Evolutionary conservation across 2,888 invertebrate species (phyloP).

Genomic region (Coleophora deauratella): DNA sequence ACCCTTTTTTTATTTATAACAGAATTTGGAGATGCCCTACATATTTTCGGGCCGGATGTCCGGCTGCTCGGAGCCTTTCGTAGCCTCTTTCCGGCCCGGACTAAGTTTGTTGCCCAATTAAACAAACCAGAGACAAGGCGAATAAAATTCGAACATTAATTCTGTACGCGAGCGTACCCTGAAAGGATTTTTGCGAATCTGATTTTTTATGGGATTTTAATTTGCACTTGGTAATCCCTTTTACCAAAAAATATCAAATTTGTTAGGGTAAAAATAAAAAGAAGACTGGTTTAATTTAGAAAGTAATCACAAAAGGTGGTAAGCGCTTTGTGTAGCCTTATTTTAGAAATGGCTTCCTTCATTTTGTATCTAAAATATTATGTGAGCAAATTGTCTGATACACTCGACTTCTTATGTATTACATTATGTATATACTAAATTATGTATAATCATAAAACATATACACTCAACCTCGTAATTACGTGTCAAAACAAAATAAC

Average conservation of each 20-base stretch:
- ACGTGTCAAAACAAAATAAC: background rate
- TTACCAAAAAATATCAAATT: too few species aligned
- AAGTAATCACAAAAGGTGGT: too few species aligned
- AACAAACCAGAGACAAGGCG: conserved; percentile 30
- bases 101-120: conserved; percentile 45
- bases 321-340: too few species aligned
- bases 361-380: too few species aligned
- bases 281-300: background rate
- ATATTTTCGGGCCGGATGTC: conserved; percentile 34
- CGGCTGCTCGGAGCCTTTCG: conserved; percentile 34
- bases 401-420: too few species aligned
- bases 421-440: too few species aligned
- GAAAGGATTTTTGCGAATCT: conserved; percentile 15
- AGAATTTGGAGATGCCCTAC: conserved; percentile 7
- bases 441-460: too few species aligned
- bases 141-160: conserved; percentile 24
- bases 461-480: background rate
- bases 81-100: conserved; percentile 18
- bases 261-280: too few species aligned
- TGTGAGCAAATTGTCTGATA: too few species aligned
- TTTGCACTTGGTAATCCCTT: background rate
- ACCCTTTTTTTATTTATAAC: conserved; percentile 1
- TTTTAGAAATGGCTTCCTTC: too few species aligned
- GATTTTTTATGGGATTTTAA: conserved; percentile 22
- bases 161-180: conserved; percentile 16